Conservation (phyloP, 2,888 invertebrate genomes). For the Andrena flavipes region DNA sequence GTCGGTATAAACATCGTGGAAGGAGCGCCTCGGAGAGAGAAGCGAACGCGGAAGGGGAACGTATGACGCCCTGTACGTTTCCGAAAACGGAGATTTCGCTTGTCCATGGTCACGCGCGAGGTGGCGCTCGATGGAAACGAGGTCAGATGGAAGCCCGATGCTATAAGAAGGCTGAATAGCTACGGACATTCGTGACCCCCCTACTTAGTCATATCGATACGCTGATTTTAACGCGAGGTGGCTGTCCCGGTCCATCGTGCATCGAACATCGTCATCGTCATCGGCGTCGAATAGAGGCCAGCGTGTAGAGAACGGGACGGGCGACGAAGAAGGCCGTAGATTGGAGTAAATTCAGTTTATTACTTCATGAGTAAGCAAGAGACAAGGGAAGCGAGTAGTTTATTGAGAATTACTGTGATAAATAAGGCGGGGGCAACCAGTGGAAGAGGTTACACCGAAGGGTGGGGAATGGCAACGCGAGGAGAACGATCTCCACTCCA, state of each 20-base stretch:
- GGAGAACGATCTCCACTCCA: constrained; percentile 47
- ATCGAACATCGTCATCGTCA: too few species aligned
- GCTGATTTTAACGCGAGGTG: not conserved
- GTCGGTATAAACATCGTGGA: not conserved
- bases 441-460: constrained; percentile 48
- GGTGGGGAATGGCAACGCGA: constrained; percentile 45
- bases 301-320: constrained; percentile 18
- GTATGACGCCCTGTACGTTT: not conserved
- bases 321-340: constrained; percentile 52
- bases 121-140: constrained; percentile 43
- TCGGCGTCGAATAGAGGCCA: not conserved
- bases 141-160: constrained; percentile 33
- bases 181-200: constrained; percentile 3
- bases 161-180: constrained; percentile 39
- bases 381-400: constrained; percentile 78
- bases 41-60: constrained; percentile 1
- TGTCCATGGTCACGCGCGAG: constrained; percentile 56
- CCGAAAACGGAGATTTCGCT: constrained; percentile 46
- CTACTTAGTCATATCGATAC: not conserved
- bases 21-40: not conserved
- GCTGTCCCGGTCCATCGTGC: not conserved
- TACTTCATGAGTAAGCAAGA: constrained; percentile 72
- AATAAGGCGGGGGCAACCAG: constrained; percentile 77
- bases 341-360: constrained; percentile 78
- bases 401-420: constrained; percentile 82